phyloP scores from a whole-genome alignment of 2,113 vertebrate species.

The Actinemys pallida region DNA sequence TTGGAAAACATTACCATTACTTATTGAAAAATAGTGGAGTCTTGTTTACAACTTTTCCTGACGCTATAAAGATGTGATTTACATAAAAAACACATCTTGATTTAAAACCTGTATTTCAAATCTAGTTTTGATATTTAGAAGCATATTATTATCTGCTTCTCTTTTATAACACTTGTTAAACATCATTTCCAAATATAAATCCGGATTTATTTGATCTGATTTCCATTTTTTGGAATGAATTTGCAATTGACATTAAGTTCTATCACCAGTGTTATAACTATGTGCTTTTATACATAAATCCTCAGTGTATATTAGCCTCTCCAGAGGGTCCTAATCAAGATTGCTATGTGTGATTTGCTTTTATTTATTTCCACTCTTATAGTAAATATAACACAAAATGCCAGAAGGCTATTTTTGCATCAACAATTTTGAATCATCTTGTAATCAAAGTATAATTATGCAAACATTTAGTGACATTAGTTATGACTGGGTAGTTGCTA shows the following conservation, averaged over 20 bases:
- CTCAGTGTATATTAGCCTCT: neutral
- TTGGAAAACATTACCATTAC: neutral
- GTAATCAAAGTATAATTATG: slow-evolving; percentile 19
- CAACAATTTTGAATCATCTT: slow-evolving; percentile 11
- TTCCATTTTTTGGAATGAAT: neutral
- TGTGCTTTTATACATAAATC: neutral
- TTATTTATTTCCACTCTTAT: slow-evolving; percentile 36
- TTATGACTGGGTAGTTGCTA: neutral
- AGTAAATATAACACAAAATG: slow-evolving; percentile 24
- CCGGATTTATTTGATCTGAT: neutral
- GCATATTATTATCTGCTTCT: neutral
- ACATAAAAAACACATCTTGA: neutral
- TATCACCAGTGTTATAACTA: neutral
- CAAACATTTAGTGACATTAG: neutral
- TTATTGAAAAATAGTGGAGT: neutral
- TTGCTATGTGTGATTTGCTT: neutral
- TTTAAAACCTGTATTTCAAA: neutral
- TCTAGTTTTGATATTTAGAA: neutral
- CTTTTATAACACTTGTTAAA: neutral
- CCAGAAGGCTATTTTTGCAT: slow-evolving; percentile 5
- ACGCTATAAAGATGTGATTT: neutral
- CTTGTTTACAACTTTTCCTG: neutral
- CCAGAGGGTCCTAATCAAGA: neutral
- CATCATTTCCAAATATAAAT: neutral
- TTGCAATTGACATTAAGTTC: neutral